Conservation (phyloP, 2,113 vertebrate genomes). For the Canis aureus region DNA sequence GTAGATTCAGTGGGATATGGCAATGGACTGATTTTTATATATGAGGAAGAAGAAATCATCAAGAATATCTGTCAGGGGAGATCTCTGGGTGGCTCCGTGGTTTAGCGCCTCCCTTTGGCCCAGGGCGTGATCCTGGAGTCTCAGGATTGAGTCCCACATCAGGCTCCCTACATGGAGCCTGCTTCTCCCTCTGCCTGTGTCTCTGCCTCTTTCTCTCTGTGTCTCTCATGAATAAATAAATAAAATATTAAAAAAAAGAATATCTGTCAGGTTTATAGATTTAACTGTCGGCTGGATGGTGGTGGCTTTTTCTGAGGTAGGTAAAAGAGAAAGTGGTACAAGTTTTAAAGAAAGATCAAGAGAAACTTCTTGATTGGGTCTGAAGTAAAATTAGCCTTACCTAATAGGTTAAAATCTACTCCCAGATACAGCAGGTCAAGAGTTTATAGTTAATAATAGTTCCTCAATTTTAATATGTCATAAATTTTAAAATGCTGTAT, state of each 20-base stretch:
- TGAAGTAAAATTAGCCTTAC: background rate
- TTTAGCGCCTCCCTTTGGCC: too few relatives aligned
- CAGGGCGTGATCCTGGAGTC: too few relatives aligned
- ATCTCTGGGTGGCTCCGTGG: too few relatives aligned
- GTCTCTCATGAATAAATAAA: too few relatives aligned
- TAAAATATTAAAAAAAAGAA: background rate
- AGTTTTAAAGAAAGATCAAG: slow-evolving; percentile 1
- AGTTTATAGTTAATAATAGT: background rate
- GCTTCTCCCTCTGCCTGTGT: too few relatives aligned
- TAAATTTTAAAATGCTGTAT: background rate
- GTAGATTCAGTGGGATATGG: background rate
- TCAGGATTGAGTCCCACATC: too few relatives aligned
- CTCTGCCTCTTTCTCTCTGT: too few relatives aligned
- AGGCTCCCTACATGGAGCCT: too few relatives aligned
- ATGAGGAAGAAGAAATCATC: background rate
- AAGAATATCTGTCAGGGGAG: background rate
- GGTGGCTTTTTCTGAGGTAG: slow-evolving; percentile 7
- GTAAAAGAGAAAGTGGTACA: background rate
- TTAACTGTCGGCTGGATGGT: background rate
- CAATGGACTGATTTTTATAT: background rate
- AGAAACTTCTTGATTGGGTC: background rate
- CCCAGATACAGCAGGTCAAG: background rate
- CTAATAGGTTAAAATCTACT: slow-evolving; percentile 6
- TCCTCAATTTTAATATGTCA: slow-evolving; percentile 1
- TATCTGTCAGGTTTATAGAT: background rate